phyloP scores from a whole-genome alignment of 2,888 invertebrate genomes.

The Aplocera efformata region DNA sequence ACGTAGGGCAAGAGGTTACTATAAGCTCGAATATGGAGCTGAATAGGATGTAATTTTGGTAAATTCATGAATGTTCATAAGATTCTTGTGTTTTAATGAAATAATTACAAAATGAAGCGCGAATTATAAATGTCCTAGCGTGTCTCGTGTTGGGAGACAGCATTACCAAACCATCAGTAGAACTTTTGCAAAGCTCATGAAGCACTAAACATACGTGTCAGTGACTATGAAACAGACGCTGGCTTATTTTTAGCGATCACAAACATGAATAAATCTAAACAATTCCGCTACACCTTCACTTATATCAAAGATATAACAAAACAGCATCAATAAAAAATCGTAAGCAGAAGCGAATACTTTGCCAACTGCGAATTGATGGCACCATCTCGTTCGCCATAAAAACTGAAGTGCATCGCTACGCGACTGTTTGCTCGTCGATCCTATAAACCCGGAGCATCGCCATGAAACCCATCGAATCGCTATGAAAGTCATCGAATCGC shows the following conservation, averaged over 20 bases:
- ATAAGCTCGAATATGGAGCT: no score
- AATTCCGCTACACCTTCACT: slow-evolving; percentile 1
- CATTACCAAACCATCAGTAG: no score
- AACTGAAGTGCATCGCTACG: slow-evolving; percentile 7
- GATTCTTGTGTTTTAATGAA: no score
- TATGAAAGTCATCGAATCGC: slow-evolving; percentile 16
- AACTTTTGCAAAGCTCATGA: no score
- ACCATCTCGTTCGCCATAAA: slow-evolving; percentile 20
- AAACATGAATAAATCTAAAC: slow-evolving; percentile 10
- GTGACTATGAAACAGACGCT: no score
- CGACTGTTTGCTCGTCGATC: slow-evolving; percentile 21
- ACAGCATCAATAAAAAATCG: slow-evolving; percentile 25
- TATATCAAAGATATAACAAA: slow-evolving; percentile 12
- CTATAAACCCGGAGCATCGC: slow-evolving; percentile 18
- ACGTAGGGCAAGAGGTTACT: no score
- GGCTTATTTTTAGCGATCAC: slow-evolving; percentile 1
- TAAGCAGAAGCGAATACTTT: slow-evolving; percentile 27
- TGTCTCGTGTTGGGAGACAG: no score
- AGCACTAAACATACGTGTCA: no score
- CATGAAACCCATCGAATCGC: slow-evolving; percentile 10
- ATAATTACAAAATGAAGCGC: no score
- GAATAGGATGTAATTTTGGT: no score
- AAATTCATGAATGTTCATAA: no score
- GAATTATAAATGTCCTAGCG: no score
- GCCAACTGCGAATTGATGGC: slow-evolving; percentile 26